A percentile compares a stretch with the other conserved stretches of the same genome.
phyloP scores from a whole-genome alignment of 1,140 invertebrate species.

The Panulirus ornatus region DNA sequence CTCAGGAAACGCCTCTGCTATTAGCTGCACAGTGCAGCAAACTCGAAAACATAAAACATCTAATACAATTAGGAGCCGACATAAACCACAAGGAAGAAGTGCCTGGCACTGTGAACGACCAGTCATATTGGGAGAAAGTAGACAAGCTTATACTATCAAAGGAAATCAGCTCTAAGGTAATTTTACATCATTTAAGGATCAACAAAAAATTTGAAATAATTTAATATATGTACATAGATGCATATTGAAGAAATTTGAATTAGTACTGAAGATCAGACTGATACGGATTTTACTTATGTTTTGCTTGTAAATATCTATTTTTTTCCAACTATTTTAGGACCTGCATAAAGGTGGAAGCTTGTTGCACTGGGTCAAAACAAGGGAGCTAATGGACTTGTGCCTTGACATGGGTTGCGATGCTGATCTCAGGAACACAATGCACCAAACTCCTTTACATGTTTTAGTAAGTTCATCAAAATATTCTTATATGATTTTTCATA shows the following conservation, averaged over 20 bases:
- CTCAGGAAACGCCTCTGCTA: slow-evolving; percentile 48
- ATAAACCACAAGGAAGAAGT: slow-evolving; percentile 52
- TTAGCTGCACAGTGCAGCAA: slow-evolving; percentile 61
- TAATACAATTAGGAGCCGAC: slow-evolving; percentile 56
- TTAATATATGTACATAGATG: not conserved
- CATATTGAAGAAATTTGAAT: not conserved
- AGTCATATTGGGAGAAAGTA: slow-evolving; percentile 55
- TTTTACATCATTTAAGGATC: no score
- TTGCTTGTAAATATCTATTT: not conserved
- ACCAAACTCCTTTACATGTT: slow-evolving; percentile 34
- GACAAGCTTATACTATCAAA: slow-evolving; percentile 49
- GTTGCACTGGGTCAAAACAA: slow-evolving; percentile 72
- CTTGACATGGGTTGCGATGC: slow-evolving; percentile 69
- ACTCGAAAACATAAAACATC: slow-evolving; percentile 53
- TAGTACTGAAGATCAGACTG: not conserved
- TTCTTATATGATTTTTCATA: not conserved
- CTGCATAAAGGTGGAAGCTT: slow-evolving; percentile 74
- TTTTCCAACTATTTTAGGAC: slow-evolving; percentile 49
- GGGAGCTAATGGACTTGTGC: slow-evolving; percentile 68
- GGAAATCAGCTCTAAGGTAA: slow-evolving; percentile 65
- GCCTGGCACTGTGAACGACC: slow-evolving; percentile 14
- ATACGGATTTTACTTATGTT: not conserved
- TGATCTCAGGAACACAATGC: slow-evolving; percentile 51
- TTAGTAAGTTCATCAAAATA: not conserved
- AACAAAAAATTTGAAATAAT: no score